Evolutionary conservation across 2,113 vertebrate genomes (phyloP), one percentile per base, ranked within the genome.

Genomic region (Callocephalon fimbriatum): DNA sequence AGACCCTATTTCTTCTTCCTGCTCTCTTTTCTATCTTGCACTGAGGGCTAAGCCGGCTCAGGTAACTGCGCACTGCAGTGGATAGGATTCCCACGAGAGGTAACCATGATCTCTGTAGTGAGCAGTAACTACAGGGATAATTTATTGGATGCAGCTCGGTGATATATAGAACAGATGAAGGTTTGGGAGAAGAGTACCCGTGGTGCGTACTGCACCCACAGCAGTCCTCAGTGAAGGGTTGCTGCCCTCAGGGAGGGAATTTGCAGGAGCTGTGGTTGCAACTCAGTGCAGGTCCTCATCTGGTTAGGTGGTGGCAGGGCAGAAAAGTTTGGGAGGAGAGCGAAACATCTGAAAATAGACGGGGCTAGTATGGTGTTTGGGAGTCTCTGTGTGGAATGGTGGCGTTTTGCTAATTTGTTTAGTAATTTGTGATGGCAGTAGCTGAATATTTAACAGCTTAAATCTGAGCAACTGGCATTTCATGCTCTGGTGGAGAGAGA

Each of bases 391-490:
- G 75, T 80, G 73, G 37, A 82, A 56, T 42, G 65, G 77, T 86
- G 88, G 42, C 79, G 80, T 82, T 91, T 90, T 50, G 58, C 51
- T 89, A 74, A 73, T 93, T 90, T 90, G 62, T 79, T 81, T 95
- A 87, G 84, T 63, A 84, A 87, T 96, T 82, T 75, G 61, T 90
- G 78, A 17, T 96, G 92, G 77, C 88, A 79, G 81, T 29, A 90
- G 47, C 63, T 95, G 95, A 89, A 88, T 93, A 86, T 27, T 94
- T 88, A 95, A 61, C 62, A 90, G 71, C 47, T 85, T 91, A 73
- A 84, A 92, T 90, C 83, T 93, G 78, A 96, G 86, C 86, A 94
- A 80, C 78, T 93, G 87, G 89, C 88, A 76, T 93, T 96, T 96
- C 78, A 63, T 94, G 92, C 93, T 88, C 86, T 92, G 67, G 74